phyloP scores from a whole-genome alignment of 2,113 vertebrate species.

The Paradisaea rubra region DNA sequence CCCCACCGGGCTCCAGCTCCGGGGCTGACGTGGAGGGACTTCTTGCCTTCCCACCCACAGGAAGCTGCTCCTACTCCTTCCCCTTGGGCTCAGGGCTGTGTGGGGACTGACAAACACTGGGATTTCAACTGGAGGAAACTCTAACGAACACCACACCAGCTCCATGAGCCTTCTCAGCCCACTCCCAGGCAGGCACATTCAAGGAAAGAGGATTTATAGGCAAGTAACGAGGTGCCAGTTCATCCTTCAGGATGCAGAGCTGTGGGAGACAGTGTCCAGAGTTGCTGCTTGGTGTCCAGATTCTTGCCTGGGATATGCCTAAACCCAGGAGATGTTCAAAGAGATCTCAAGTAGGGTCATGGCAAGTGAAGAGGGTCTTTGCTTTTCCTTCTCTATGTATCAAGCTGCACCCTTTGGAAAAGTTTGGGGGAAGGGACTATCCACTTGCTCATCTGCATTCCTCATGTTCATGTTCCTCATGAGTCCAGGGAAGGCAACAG shows the following conservation, averaged over 20 bases:
- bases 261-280: background rate
- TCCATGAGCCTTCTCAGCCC: background rate
- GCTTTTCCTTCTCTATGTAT: background rate
- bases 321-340: background rate
- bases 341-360: background rate
- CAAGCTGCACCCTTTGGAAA: background rate
- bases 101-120: accelerated
- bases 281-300: background rate
- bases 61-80: background rate
- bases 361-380: background rate
- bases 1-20: background rate
- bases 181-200: background rate
- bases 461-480: background rate
- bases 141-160: background rate
- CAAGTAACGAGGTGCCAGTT: background rate
- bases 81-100: background rate
- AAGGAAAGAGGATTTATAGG: background rate
- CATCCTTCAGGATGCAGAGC: background rate
- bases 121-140: background rate
- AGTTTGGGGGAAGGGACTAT: background rate
- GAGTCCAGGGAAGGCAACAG: accelerated
- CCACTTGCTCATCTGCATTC: background rate
- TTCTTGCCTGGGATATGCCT: background rate
- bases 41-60: background rate
- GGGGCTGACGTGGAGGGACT: background rate